These are phyloP conservation scores for Dendrocincla tyrannina DNA, from an alignment of 2,797 vertebrate genomes.

Conservation along the genomic window DNA sequence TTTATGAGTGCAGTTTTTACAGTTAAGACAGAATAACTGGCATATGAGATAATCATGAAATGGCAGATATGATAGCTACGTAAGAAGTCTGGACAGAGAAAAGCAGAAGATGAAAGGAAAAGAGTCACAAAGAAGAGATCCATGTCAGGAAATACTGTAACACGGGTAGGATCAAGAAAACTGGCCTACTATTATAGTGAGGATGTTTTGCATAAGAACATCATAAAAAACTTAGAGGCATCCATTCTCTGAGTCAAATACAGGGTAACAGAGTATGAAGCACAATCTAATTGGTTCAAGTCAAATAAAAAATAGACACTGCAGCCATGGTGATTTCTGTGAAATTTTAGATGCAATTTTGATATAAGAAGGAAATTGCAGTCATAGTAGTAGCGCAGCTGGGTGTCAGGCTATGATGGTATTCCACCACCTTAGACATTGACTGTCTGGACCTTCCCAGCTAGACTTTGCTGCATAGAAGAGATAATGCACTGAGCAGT, in stretches of 20 bases:
- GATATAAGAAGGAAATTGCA: background rate
- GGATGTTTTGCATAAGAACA: background rate
- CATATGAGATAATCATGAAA: background rate
- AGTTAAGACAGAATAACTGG: background rate
- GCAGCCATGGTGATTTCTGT: background rate
- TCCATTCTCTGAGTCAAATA: background rate
- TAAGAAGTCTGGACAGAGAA: background rate
- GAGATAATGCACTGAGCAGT: background rate
- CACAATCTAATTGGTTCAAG: background rate
- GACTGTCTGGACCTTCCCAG: background rate
- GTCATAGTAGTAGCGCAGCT: background rate
- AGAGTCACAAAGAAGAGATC: background rate
- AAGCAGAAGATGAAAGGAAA: background rate
- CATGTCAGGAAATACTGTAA: background rate
- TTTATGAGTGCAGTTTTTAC: background rate
- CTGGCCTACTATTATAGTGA: accelerated
- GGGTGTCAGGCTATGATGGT: background rate
- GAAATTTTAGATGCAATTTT: background rate
- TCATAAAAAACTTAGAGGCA: background rate
- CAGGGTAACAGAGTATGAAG: background rate
- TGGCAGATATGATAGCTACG: background rate
- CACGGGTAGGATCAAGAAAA: background rate
- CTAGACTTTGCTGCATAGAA: background rate
- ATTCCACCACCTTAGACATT: background rate
- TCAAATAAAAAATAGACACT: background rate